Evolutionary conservation across 2,113 vertebrate species (phyloP), one percentile per base, ranked within the genome.

Genomic region (Dendropsophus ebraccatus): DNA sequence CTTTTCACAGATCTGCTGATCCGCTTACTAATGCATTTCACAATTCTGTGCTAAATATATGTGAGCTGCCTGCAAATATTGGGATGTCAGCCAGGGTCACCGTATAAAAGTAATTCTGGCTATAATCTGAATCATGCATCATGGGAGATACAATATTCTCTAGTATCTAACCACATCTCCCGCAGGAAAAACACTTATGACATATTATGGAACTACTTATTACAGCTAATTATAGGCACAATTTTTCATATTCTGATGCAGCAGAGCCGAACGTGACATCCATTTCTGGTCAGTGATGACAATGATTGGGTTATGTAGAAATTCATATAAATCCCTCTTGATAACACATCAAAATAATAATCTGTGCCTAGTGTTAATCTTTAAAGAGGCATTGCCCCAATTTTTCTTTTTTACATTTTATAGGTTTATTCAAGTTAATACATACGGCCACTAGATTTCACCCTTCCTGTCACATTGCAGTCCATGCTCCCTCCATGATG

Each of bases 11-110:
- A 86, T 49, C 62, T 86, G 75, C 69, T 84, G 45, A 86, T 67
- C 79, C 60, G 88, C 82, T 73, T 82, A 88, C 77, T 82, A 16
- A 0, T 9, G 82, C 80, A 85, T 90, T 90, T 76, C 88, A 87
- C 88, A 88, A 86, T 37, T 69, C 56, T 67, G 35, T 32, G 50
- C 83, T 85, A 85, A 85, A 85, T 85, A 67, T 85, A 85, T 50
- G 25, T 82, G 45, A 69, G 23, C n/a, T 52, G 80, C 60, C 12
- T 47, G 58, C 60, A 65, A 58, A 60, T 25, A 65, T n/a, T 65
- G 45, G 37, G 14, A 32, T 81, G 45, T 70, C 62, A 82, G 62
- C 62, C 45, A 69, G 41, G 58, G 79, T 82, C 80, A 69, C 16
- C 9, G 16, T 23, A 69, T 69, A 28, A 82, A 82, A 82, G 45